Evolutionary conservation across 2,888 invertebrate species (phyloP), one percentile per base, ranked within the genome.

Genomic region (Sturmia bella): DNA sequence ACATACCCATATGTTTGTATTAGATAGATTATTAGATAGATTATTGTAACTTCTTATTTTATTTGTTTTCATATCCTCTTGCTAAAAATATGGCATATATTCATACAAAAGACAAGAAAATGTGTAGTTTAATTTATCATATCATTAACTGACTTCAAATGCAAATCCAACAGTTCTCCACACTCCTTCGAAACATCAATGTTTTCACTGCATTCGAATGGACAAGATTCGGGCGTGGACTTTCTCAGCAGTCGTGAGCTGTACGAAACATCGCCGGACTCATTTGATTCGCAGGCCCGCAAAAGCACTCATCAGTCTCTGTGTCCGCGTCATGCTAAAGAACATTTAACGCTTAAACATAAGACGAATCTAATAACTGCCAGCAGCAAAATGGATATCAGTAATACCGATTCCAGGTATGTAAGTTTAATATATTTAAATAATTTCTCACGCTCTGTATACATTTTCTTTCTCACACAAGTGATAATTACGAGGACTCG

Each of bases 401-500:
- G 48, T 50, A 84, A 87, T 81, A 90, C 89, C 32, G 90, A 90
- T 68, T 90, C 90, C 86, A 90, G 89, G 89, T 89, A 75, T 56
- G 84, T 21, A 3, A 56, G 9, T 7, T 13, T 15, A 45, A 21
- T 12, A 19, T 39, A 12, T 39, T 13, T 5, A 56, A 17, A 13
- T 32, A 1, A 1, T 57, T 59, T 57, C 4, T 3, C 50, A 24
- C 27, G n/a, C n/a, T 17, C 3, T 54, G 37, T 45, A 4, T 24
- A 5, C 21, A 37, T 13, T 12, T 6, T 52, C 43, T 1, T 39
- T 9, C 1, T 7, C 63, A 2, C 37, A 32, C 17, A 32, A 94
- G 93, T 86, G 95, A 95, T 90, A 96, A 95, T 87, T 96, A 96
- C 89, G 96, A 96, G 90, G 96, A 96, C 87, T 96, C 96, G 0